A percentile compares a stretch with the other conserved stretches of the same genome.
These are phyloP conservation scores for Lasioglossum lativentre DNA, from an alignment of 2,888 invertebrate genomes.

Conservation along the genomic window DNA sequence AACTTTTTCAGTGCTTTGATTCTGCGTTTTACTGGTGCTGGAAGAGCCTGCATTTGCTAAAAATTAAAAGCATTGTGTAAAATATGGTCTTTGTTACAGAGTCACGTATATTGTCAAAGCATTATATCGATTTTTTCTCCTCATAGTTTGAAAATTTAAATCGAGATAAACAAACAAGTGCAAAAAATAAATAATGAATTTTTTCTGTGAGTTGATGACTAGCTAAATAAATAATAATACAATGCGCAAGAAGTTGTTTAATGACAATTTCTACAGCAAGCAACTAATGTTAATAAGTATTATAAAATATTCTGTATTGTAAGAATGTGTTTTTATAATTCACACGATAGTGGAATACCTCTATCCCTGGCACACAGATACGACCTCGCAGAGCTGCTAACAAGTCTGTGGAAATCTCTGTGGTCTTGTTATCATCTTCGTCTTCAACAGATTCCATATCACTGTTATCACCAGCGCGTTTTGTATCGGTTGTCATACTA, in stretches of 20 bases:
- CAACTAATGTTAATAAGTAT: slow-evolving; percentile 5
- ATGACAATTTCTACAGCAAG: neutral
- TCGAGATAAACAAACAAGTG: neutral
- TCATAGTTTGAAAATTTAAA: neutral
- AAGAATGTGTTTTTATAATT: slow-evolving; percentile 27
- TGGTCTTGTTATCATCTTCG: slow-evolving; percentile 87
- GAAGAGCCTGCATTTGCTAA: slow-evolving; percentile 80
- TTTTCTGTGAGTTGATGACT: neutral
- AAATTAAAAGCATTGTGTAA: slow-evolving; percentile 34
- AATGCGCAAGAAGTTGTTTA: neutral
- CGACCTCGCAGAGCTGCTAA: slow-evolving; percentile 87
- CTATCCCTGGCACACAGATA: slow-evolving; percentile 87
- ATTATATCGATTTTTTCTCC: neutral
- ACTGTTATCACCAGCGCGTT: slow-evolving; percentile 88
- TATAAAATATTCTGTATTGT: too few relatives aligned
- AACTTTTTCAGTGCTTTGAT: slow-evolving; percentile 94
- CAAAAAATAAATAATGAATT: neutral
- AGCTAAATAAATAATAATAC: slow-evolving; percentile 14
- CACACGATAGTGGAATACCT: slow-evolving; percentile 77
- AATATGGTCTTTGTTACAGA: slow-evolving; percentile 38
- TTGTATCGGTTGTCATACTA: slow-evolving; percentile 88
- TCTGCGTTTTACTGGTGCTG: slow-evolving; percentile 91
- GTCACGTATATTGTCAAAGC: neutral
- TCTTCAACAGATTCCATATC: slow-evolving; percentile 90
- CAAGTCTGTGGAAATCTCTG: slow-evolving; percentile 86